Evolutionary conservation across 2,113 vertebrate genomes (phyloP).

Genomic region (Alligator mississippiensis): DNA sequence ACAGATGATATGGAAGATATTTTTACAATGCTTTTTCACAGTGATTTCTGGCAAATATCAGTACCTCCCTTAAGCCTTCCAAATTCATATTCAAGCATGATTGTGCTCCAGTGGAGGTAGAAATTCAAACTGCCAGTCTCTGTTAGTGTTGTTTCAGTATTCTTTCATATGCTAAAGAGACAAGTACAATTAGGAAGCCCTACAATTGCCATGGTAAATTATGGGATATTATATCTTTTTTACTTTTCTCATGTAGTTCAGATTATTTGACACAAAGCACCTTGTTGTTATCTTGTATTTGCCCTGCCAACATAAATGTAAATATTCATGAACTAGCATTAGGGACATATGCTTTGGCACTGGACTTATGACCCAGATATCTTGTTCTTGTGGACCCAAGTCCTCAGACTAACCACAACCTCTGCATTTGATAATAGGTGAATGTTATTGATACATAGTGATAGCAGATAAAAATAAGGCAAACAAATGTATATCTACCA

Average conservation of each 20-base stretch:
- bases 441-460: too few relatives aligned
- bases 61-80: background rate
- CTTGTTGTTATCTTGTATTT: background rate
- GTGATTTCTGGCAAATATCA: background rate
- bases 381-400: too few relatives aligned
- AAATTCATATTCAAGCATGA: background rate
- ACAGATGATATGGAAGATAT: background rate
- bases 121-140: background rate
- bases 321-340: background rate
- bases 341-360: background rate
- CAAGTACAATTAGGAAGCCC: background rate
- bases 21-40: background rate
- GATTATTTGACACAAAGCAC: background rate
- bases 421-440: too few relatives aligned
- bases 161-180: background rate
- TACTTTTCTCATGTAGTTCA: background rate
- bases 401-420: too few relatives aligned
- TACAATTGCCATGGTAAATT: background rate
- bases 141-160: background rate
- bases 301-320: background rate
- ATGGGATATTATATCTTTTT: background rate
- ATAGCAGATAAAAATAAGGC: too few relatives aligned
- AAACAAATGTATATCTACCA: too few relatives aligned
- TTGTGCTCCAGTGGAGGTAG: background rate
- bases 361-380: too few relatives aligned